Conservation (phyloP, 2,888 invertebrate genomes). For the Caradrina kadenii region DNA sequence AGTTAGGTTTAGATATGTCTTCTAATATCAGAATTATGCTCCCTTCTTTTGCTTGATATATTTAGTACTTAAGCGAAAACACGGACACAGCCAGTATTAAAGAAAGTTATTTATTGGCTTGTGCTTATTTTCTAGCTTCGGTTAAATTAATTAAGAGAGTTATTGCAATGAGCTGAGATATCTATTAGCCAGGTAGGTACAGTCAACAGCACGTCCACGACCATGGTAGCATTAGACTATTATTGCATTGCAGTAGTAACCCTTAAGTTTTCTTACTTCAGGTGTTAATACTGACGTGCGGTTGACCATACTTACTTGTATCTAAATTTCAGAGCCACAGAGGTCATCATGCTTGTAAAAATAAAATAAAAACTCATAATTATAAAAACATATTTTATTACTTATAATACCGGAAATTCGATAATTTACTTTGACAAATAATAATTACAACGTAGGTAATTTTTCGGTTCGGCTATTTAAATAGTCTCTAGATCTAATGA, state of each 20-base stretch:
- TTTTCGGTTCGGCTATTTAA: constrained; percentile 86
- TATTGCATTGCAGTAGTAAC: too few relatives aligned
- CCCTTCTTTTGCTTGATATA: too few relatives aligned
- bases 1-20: too few relatives aligned
- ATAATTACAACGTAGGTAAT: constrained; percentile 88
- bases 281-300: background rate
- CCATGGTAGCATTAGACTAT: background rate
- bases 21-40: too few relatives aligned
- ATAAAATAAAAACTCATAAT: constrained; percentile 67
- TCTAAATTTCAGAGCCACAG: background rate
- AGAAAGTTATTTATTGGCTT: background rate
- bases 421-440: constrained; percentile 88
- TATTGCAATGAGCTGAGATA: background rate
- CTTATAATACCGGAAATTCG: constrained; percentile 89
- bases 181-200: background rate
- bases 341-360: constrained; percentile 32
- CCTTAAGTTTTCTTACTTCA: background rate
- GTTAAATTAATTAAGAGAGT: background rate
- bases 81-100: background rate
- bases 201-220: background rate
- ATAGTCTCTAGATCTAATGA: constrained; percentile 88
- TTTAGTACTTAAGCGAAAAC: too few relatives aligned
- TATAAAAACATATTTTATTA: constrained; percentile 87
- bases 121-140: background rate
- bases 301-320: background rate